Evolutionary conservation across 2,888 invertebrate species (phyloP).

Genomic region (Pachycephus smyrnensis): DNA sequence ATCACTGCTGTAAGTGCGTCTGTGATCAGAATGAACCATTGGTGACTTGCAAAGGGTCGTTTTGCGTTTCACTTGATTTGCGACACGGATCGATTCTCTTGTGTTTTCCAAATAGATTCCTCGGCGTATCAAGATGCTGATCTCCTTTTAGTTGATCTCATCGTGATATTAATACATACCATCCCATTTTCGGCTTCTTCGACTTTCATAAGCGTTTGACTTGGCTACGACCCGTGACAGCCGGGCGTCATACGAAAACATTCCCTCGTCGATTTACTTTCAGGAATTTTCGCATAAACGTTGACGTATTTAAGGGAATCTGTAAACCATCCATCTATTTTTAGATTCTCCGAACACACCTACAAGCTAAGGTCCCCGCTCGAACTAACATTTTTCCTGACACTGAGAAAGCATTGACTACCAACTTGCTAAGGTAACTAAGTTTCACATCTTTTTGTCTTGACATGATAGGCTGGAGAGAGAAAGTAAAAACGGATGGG

Average conservation of each 20-base stretch:
- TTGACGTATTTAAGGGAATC: conserved; percentile 65
- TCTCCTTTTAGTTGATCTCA: neutral
- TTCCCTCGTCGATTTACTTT: conserved; percentile 65
- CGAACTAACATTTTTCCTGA: conserved; percentile 14
- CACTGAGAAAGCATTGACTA: neutral
- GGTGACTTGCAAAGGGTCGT: conserved; percentile 57
- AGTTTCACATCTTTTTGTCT: neutral
- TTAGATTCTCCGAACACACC: conserved; percentile 40
- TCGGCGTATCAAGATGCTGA: neutral
- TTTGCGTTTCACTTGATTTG: neutral
- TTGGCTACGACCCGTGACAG: conserved; percentile 55
- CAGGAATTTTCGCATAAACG: conserved; percentile 63
- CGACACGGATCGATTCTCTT: conserved; percentile 23
- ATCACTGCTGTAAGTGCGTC: conserved; percentile 46
- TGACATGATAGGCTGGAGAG: neutral
- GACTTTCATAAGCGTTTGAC: conserved; percentile 51
- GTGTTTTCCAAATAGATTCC: conserved; percentile 12
- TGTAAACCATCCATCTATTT: conserved; percentile 63
- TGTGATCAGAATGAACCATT: conserved; percentile 49
- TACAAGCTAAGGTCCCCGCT: conserved; percentile 14
- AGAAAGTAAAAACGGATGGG: too few relatives aligned
- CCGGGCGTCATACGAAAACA: conserved; percentile 60
- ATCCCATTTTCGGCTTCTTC: conserved; percentile 23
- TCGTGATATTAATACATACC: conserved; percentile 54
- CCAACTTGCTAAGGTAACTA: neutral